Evolutionary conservation across 2,797 vertebrate genomes (phyloP).

Genomic region (Threskiornis aethiopicus): DNA sequence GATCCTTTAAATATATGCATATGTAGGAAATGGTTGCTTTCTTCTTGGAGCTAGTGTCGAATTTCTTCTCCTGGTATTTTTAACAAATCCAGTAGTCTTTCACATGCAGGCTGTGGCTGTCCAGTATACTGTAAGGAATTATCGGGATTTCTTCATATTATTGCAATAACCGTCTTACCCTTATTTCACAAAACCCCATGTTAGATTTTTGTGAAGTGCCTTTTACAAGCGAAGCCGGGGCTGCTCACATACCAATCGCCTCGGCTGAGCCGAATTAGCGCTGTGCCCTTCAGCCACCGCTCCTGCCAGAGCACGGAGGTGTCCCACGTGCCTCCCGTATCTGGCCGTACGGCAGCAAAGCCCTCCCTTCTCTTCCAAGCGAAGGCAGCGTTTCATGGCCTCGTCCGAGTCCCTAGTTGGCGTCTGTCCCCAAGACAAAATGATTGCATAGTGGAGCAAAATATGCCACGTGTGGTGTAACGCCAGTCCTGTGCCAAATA

Average conservation of each 20-base stretch:
- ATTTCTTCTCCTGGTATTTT: background rate
- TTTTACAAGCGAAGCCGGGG: background rate
- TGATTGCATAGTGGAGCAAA: background rate
- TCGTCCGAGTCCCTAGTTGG: background rate
- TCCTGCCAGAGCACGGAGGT: rapidly evolving
- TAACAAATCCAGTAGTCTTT: constrained; percentile 1
- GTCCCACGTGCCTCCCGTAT: rapidly evolving
- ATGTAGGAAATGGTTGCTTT: background rate
- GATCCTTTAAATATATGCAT: constrained; percentile 24
- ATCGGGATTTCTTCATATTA: background rate
- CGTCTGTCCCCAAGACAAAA: background rate
- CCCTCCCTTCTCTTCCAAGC: background rate
- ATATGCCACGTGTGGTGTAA: background rate
- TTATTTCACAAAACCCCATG: background rate
- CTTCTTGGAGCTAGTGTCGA: background rate
- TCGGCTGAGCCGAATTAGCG: rapidly evolving
- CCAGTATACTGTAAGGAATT: background rate
- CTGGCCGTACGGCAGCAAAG: background rate
- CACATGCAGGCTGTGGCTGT: background rate
- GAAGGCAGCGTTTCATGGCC: rapidly evolving
- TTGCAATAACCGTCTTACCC: background rate
- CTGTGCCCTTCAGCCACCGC: background rate
- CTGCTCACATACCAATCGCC: rapidly evolving
- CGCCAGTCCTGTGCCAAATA: background rate
- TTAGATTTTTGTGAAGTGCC: background rate